Evolutionary conservation across 1,140 invertebrate species (phyloP).

Genomic region (Tribolium castaneum): DNA sequence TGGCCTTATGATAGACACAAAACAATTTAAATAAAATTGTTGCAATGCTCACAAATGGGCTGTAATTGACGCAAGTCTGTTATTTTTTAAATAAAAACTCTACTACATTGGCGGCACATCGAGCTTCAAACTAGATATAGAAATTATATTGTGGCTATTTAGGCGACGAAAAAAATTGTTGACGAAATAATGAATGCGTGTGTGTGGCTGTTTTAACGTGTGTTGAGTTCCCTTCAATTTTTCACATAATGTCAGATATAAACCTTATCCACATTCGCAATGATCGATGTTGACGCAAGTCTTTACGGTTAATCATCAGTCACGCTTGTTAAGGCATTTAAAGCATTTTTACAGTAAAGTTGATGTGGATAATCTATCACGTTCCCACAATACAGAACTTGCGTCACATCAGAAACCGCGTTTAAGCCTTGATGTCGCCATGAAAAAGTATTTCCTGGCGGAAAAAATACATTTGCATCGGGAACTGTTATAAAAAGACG

Average conservation of each 20-base stretch:
- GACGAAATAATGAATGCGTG: not conserved
- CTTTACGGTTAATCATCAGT: conserved; percentile 1
- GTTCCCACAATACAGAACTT: not conserved
- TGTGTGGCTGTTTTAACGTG: not conserved
- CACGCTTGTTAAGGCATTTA: conserved; percentile 22
- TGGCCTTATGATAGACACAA: no score
- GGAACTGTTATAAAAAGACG: not conserved
- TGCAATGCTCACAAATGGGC: no score
- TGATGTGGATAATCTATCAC: conserved; percentile 13
- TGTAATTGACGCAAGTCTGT: no score
- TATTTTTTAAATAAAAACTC: no score
- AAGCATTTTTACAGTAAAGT: not conserved
- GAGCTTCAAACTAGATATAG: no score
- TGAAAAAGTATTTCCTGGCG: not conserved
- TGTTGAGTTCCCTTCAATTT: not conserved
- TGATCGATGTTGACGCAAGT: conserved; percentile 24
- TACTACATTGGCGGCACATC: no score
- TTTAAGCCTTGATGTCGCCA: not conserved
- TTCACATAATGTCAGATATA: conserved; percentile 1
- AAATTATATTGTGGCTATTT: no score
- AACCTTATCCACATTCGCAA: conserved; percentile 12
- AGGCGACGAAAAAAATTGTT: no score
- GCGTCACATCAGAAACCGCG: not conserved
- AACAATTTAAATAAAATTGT: no score
- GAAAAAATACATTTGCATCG: not conserved